Evolutionary conservation across 2,113 vertebrate species (phyloP).

Genomic region (Phalacrocorax brasilianus): DNA sequence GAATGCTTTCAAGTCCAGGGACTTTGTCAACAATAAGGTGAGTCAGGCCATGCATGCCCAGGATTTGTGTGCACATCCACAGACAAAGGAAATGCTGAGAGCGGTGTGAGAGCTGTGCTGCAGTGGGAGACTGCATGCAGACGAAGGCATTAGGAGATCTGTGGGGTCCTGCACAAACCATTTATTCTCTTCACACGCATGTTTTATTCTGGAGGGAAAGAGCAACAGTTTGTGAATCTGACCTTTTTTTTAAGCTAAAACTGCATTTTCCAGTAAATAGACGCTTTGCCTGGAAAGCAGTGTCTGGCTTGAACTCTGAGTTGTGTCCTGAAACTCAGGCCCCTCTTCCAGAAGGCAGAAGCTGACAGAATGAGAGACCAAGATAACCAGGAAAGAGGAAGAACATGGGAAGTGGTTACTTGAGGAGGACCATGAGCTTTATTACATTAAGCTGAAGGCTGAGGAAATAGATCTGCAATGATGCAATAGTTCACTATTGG

Average conservation of each 20-base stretch:
- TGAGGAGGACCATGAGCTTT: not conserved
- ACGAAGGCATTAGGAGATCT: not conserved
- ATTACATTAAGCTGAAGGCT: not conserved
- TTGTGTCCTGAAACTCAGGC: not conserved
- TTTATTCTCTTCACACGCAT: not conserved
- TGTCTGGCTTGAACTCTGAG: not conserved
- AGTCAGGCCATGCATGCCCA: not conserved
- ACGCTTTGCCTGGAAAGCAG: not conserved
- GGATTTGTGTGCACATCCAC: not conserved
- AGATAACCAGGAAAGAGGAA: not conserved
- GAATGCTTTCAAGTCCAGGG: conserved; percentile 12
- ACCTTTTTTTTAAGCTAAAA: not conserved
- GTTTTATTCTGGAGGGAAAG: not conserved
- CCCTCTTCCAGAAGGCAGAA: not conserved
- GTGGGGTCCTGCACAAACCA: not conserved
- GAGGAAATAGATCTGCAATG: not conserved
- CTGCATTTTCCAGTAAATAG: not conserved
- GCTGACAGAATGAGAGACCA: not conserved
- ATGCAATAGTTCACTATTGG: not conserved
- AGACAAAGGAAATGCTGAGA: not conserved
- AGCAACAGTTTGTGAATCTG: not conserved
- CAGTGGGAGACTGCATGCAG: not conserved
- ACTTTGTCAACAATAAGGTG: conserved; percentile 55
- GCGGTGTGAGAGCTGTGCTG: not conserved
- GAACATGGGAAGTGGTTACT: not conserved